Evolutionary conservation across 2,888 invertebrate genomes (phyloP).

Genomic region (Nasonia oneida): DNA sequence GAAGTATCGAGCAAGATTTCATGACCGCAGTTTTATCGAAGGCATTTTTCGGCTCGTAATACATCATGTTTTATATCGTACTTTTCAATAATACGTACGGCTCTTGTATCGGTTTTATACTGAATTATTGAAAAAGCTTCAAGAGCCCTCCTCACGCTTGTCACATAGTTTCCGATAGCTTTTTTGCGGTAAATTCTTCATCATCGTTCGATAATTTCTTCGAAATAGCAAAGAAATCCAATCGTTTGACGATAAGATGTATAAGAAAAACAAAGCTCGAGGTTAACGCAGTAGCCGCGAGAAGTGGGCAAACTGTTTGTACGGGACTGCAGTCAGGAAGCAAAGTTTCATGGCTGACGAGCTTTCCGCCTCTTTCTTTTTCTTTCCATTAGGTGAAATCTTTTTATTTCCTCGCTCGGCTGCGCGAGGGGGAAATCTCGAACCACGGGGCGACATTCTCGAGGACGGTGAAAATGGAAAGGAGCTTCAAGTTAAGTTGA

Average conservation of each 20-base stretch:
- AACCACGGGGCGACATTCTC: not conserved
- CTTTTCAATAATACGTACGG: not conserved
- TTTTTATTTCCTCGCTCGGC: constrained; percentile 25
- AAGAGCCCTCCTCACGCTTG: not conserved
- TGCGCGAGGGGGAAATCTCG: constrained; percentile 16
- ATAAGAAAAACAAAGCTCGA: not conserved
- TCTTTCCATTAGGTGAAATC: constrained; percentile 35
- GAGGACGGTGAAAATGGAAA: constrained; percentile 32
- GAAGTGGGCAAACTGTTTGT: constrained; percentile 7
- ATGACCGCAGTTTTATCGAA: too few relatives aligned
- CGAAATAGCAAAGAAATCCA: not conserved
- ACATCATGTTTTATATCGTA: not conserved
- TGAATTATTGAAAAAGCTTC: not conserved
- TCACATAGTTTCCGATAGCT: not conserved
- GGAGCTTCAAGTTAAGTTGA: constrained; percentile 35
- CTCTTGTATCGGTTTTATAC: not conserved
- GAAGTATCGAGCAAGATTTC: not conserved
- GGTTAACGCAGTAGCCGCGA: not conserved
- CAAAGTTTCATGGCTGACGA: constrained; percentile 30
- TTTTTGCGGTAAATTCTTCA: not conserved
- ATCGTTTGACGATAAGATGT: not conserved
- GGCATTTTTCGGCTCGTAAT: not conserved
- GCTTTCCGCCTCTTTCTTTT: constrained; percentile 23
- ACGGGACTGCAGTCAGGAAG: not conserved
- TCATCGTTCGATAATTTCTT: too few relatives aligned